phyloP scores from a whole-genome alignment of 2,888 invertebrate species.

The Lycophotia porphyrea region DNA sequence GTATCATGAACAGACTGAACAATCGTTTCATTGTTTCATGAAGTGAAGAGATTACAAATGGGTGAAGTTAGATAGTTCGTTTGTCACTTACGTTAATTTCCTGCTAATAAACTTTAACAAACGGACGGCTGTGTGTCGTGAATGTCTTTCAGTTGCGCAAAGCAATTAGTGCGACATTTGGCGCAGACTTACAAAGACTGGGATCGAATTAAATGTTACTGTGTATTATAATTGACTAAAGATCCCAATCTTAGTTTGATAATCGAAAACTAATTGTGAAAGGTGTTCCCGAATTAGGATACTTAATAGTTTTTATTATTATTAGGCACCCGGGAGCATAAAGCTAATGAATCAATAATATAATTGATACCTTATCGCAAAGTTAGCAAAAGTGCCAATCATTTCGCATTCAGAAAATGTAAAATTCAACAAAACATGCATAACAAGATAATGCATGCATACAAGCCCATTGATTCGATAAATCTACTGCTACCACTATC shows the following conservation, averaged over 20 bases:
- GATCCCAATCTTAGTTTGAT: conserved; percentile 33
- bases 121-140: conserved; percentile 73
- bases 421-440: conserved; percentile 48
- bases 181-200: conserved; percentile 64
- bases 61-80: conserved; percentile 72
- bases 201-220: conserved; percentile 60
- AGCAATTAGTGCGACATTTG: conserved; percentile 81
- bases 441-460: conserved; percentile 75
- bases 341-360: neutral
- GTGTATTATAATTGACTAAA: conserved; percentile 49
- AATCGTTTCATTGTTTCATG: conserved; percentile 75
- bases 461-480: conserved; percentile 80
- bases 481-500: conserved; percentile 86
- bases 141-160: conserved; percentile 74
- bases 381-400: conserved; percentile 6
- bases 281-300: neutral
- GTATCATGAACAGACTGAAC: conserved; percentile 54
- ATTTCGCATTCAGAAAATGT: conserved; percentile 34
- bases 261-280: conserved; percentile 2
- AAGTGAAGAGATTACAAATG: conserved; percentile 75
- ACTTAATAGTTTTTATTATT: neutral
- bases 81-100: conserved; percentile 76
- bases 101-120: conserved; percentile 79
- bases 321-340: neutral
- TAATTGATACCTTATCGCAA: neutral